Evolutionary conservation across 1,140 invertebrate genomes (phyloP).

Genomic region (Danaus plexippus): DNA sequence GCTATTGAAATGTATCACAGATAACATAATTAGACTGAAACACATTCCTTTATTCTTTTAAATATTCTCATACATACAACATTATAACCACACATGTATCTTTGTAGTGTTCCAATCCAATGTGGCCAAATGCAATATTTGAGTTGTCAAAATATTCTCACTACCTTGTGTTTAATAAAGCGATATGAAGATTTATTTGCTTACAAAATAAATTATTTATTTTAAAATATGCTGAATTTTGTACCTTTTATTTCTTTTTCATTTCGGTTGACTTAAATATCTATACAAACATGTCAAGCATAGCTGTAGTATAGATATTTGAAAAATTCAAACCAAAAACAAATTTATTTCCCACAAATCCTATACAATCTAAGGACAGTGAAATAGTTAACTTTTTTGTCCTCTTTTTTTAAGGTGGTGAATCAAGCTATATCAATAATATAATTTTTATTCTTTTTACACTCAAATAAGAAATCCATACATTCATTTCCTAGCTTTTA

Average conservation of each 20-base stretch:
- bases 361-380: too few species aligned
- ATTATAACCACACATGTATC: slow-evolving; percentile 5
- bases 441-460: too few species aligned
- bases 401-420: too few species aligned
- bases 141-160: slow-evolving; percentile 7
- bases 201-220: slow-evolving; percentile 29
- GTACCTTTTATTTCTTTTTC: slow-evolving; percentile 10
- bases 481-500: too few species aligned
- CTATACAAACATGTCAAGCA: too few species aligned
- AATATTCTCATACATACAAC: slow-evolving; percentile 7
- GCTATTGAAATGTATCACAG: too few species aligned
- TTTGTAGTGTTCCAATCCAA: slow-evolving; percentile 5
- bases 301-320: too few species aligned
- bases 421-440: too few species aligned
- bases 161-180: slow-evolving; percentile 16
- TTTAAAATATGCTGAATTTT: slow-evolving; percentile 10
- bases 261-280: slow-evolving; percentile 2
- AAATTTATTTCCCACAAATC: too few species aligned
- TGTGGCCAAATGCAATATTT: slow-evolving; percentile 16
- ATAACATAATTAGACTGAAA: slow-evolving; percentile 30
- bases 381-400: too few species aligned
- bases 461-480: too few species aligned
- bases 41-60: slow-evolving; percentile 28
- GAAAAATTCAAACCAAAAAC: too few species aligned
- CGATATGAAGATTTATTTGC: slow-evolving; percentile 28